Evolutionary conservation across 2,888 invertebrate genomes (phyloP).

Genomic region (Tanytarsus gracilentus): DNA sequence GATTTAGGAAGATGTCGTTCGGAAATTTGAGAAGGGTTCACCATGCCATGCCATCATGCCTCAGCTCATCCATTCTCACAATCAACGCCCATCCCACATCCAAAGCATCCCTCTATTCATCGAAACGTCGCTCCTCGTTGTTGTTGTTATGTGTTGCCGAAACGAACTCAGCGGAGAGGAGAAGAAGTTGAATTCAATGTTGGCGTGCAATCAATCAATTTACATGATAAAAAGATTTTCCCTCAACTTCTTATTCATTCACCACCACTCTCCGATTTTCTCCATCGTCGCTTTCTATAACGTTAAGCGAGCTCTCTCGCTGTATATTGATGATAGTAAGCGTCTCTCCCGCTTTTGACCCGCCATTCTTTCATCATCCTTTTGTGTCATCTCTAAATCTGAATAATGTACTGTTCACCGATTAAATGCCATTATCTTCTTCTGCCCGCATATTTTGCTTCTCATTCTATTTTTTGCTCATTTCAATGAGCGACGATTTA

Average conservation of each 20-base stretch:
- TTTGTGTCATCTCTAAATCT: no score
- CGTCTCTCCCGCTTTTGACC: no score
- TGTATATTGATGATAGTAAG: no score
- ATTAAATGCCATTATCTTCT: not conserved
- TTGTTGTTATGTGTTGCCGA: not conserved
- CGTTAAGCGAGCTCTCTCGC: no score
- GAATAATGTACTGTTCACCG: not conserved
- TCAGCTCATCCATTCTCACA: not conserved
- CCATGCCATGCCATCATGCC: not conserved
- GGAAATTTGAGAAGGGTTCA: conserved; percentile 28
- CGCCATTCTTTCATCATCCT: no score
- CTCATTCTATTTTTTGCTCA: not conserved
- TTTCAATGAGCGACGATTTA: no score
- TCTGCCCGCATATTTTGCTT: not conserved
- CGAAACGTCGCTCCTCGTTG: not conserved
- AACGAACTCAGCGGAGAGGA: not conserved
- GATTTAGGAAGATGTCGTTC: conserved; percentile 25
- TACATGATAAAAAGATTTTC: conserved; percentile 27
- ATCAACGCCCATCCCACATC: no score
- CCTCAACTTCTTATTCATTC: conserved; percentile 6
- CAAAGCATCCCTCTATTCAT: not conserved
- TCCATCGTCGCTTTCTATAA: not conserved
- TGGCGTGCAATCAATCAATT: conserved; percentile 28
- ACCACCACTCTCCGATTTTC: not conserved
- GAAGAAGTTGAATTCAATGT: conserved; percentile 5